These are phyloP conservation scores for Parus major DNA, from an alignment of 2,113 vertebrate genomes.

Conservation along the genomic window DNA sequence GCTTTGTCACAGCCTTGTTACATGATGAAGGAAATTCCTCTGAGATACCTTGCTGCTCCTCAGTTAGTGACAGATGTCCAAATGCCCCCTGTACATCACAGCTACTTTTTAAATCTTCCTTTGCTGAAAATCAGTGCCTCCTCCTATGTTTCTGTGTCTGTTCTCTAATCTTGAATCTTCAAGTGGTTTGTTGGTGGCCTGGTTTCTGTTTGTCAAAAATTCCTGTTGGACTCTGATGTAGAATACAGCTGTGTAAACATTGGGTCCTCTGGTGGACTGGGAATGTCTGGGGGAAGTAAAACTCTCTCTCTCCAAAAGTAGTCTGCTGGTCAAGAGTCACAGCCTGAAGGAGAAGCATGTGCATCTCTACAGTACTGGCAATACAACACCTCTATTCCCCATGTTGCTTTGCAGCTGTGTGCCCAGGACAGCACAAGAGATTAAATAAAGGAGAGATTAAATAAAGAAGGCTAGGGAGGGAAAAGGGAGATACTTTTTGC, in stretches of 20 bases:
- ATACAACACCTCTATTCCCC: background rate
- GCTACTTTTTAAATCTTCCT: background rate
- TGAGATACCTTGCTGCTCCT: background rate
- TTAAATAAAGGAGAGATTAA: background rate
- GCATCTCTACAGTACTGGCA: background rate
- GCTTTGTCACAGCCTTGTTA: constrained; percentile 10
- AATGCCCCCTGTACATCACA: background rate
- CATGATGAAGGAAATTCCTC: background rate
- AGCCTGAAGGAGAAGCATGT: background rate
- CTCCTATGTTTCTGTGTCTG: background rate
- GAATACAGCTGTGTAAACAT: background rate
- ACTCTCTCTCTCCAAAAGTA: background rate
- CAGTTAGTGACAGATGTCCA: background rate
- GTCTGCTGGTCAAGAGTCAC: background rate
- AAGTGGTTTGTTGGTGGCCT: background rate
- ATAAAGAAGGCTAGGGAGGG: background rate
- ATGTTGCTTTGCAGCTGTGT: background rate
- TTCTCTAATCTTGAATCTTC: background rate
- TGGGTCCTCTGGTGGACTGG: background rate
- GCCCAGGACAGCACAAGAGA: background rate
- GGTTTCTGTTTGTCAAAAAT: background rate
- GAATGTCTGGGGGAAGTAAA: background rate
- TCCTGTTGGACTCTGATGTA: background rate
- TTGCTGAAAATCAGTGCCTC: background rate
- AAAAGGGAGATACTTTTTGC: background rate